Percentiles rank a stretch among this genome's conserved stretches.
phyloP scores from a whole-genome alignment of 2,888 invertebrate species.

The Mongoloraphidia duomilia region DNA sequence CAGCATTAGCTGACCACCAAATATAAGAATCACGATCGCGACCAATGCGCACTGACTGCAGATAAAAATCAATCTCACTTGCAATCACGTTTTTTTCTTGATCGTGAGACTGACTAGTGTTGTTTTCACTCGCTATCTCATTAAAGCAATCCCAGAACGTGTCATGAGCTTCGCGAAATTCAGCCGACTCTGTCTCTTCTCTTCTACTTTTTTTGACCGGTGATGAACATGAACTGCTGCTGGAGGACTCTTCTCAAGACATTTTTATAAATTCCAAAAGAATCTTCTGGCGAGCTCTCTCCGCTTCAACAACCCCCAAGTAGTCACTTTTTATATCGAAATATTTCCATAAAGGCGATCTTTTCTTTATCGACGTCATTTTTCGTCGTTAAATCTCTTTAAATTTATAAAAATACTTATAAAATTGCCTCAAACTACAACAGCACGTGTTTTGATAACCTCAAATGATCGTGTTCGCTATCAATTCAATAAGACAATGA shows the following conservation, averaged over 20 bases:
- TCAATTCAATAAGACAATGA: too few species aligned
- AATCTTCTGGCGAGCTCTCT: slow-evolving; percentile 18
- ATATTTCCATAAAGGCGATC: too few species aligned
- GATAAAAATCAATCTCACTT: slow-evolving; percentile 18
- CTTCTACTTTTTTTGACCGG: slow-evolving; percentile 13
- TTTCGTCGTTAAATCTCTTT: too few species aligned
- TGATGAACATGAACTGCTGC: slow-evolving; percentile 6
- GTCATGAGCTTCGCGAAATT: slow-evolving; percentile 11
- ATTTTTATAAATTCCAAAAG: slow-evolving; percentile 18
- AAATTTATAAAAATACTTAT: too few species aligned
- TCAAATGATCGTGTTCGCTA: too few species aligned
- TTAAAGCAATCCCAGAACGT: slow-evolving; percentile 15
- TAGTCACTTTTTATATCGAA: too few species aligned
- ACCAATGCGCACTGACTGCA: slow-evolving; percentile 17
- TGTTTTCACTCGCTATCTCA: slow-evolving; percentile 12
- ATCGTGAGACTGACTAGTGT: slow-evolving; percentile 7
- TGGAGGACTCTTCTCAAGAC: slow-evolving; percentile 16
- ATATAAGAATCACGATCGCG: slow-evolving; percentile 15
- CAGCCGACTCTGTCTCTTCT: slow-evolving; percentile 14
- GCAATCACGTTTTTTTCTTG: slow-evolving; percentile 16
- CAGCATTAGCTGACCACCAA: slow-evolving; percentile 17
- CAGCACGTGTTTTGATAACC: too few species aligned
- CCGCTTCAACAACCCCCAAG: too few species aligned
- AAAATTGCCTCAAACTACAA: too few species aligned
- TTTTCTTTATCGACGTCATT: too few species aligned